Conservation (phyloP, 2,888 invertebrate genomes). For the Chaitophorus viminalis region DNA sequence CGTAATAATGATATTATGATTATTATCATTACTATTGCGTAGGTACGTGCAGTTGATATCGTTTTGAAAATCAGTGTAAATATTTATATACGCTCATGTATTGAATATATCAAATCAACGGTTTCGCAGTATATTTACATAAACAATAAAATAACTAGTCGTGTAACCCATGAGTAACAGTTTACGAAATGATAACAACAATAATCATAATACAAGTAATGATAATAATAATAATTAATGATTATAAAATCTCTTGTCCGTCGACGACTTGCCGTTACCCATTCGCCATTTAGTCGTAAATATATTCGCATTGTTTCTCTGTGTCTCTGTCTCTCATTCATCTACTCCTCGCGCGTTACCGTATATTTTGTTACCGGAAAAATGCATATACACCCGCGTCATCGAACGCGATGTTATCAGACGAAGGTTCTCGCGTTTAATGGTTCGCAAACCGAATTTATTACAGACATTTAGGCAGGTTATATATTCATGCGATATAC, state of each 20-base stretch:
- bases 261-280: background rate
- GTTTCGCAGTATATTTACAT: slow-evolving; percentile 12
- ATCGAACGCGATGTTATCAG: slow-evolving; percentile 28
- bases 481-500: too few species aligned
- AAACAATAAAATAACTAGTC: slow-evolving; percentile 26
- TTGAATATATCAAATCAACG: slow-evolving; percentile 16
- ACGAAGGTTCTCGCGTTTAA: slow-evolving; percentile 7
- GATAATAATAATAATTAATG: background rate
- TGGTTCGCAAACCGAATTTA: slow-evolving; percentile 48
- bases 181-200: background rate
- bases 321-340: background rate
- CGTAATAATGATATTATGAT: background rate
- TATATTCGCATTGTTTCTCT: too few species aligned
- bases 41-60: background rate
- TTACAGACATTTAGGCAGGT: slow-evolving; percentile 10
- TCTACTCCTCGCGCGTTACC: background rate
- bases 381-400: background rate
- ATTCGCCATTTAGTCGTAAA: background rate
- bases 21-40: background rate
- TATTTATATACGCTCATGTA: background rate
- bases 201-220: slow-evolving; percentile 1
- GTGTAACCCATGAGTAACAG: background rate
- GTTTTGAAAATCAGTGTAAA: background rate
- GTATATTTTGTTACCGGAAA: slow-evolving; percentile 18
- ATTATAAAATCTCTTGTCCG: background rate